phyloP scores from a whole-genome alignment of 2,888 invertebrate species.

The Thecophora atra region DNA sequence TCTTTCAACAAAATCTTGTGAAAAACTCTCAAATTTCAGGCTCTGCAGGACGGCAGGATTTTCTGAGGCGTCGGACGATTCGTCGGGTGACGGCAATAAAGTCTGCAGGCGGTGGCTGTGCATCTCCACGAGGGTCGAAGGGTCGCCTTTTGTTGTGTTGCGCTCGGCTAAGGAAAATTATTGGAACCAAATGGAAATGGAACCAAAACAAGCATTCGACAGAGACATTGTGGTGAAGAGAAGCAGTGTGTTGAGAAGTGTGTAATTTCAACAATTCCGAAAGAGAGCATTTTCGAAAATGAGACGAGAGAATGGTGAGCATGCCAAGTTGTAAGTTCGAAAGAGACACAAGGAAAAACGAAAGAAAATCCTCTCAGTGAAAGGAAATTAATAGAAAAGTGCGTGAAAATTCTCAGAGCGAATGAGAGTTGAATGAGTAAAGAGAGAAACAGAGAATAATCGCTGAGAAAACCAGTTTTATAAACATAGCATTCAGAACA shows the following conservation, averaged over 20 bases:
- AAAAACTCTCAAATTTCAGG: slow-evolving; percentile 8
- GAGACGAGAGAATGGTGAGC: not conserved
- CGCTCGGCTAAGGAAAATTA: slow-evolving; percentile 1
- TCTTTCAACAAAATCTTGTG: not conserved
- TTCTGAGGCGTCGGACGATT: not conserved
- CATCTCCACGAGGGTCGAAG: not conserved
- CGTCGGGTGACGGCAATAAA: slow-evolving; percentile 32
- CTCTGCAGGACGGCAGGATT: slow-evolving; percentile 10
- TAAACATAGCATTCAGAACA: not conserved
- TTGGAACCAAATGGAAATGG: not conserved
- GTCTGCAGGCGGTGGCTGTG: not conserved
- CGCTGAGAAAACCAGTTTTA: not conserved
- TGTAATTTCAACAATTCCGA: not conserved
- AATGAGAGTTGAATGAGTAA: not conserved
- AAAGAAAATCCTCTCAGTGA: too few species aligned
- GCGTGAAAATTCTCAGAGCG: not conserved
- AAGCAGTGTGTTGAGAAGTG: not conserved
- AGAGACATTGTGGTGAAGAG: not conserved
- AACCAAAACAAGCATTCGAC: slow-evolving; percentile 6
- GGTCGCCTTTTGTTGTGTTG: not conserved
- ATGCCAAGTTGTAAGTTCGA: not conserved
- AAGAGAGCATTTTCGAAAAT: not conserved
- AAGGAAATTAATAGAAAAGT: not conserved
- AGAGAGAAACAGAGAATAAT: not conserved
- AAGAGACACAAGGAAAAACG: too few species aligned